Evolutionary conservation across 1,140 invertebrate species (phyloP).

Genomic region (Ceratitis capitata): DNA sequence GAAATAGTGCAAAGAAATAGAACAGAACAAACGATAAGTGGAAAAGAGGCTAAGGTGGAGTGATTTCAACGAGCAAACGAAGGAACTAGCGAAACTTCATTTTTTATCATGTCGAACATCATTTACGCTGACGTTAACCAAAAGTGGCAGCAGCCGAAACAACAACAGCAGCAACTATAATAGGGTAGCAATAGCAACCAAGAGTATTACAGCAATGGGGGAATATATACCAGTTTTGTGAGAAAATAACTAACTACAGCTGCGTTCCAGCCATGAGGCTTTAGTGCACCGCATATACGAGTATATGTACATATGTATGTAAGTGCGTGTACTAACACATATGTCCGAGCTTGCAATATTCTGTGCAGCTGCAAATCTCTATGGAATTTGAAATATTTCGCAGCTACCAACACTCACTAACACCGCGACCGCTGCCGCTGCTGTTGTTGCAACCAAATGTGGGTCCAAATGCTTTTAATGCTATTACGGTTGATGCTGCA

Average conservation of each 20-base stretch:
- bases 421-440: not conserved
- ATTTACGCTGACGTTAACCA: slow-evolving; percentile 26
- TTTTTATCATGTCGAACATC: slow-evolving; percentile 34
- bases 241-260: not conserved
- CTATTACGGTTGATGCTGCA: slow-evolving; percentile 14
- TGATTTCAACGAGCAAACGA: too few relatives aligned
- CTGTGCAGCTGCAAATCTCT: not conserved
- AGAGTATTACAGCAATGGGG: not conserved
- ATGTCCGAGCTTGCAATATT: not conserved
- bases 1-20: not conserved
- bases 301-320: not conserved
- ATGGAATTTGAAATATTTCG: slow-evolving; percentile 24
- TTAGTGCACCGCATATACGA: too few relatives aligned
- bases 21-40: slow-evolving; percentile 5
- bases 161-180: slow-evolving; percentile 4
- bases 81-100: slow-evolving; percentile 12
- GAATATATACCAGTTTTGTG: not conserved
- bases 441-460: not conserved
- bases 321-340: not conserved
- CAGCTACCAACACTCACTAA: not conserved
- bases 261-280: not conserved
- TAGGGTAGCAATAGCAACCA: not conserved
- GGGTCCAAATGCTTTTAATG: not conserved
- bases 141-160: slow-evolving; percentile 26
- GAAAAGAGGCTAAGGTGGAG: slow-evolving; percentile 19